Base-by-base conservation (phyloP, 1,140 invertebrate species). In the Semibalanus balanoides region DNA sequence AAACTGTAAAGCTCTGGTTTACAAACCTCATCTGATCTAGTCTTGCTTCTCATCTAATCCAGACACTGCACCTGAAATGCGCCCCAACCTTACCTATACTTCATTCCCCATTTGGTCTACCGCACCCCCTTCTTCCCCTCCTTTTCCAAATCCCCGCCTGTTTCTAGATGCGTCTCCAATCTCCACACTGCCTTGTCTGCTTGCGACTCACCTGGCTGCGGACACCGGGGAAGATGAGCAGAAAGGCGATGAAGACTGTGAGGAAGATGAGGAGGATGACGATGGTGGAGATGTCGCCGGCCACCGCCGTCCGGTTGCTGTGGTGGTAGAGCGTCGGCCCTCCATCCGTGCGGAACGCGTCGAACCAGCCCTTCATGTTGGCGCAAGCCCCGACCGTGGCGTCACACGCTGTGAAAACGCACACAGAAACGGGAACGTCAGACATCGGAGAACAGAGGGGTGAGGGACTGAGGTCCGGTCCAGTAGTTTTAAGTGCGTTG, bases 201-300 rank as follows among this genome's bases (percentile, higher is more conserved):
- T 5, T 17, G 5, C 35, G 17, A 82, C 85, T 87, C 84, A 96
- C 95, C 90, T 97, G 93, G 86, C 95, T 97, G 78, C 95, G 87
- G 79, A 98, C 93, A 76, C 95, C 96, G 69, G 95, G 95, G 84
- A 97, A 94, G 79, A 98, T 92, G 80, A 96, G 90, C 77, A 97
- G 87, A 84, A 97, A 95, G 35, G 94, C 94, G 73, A 95, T 85
- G 84, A 95, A 97, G 77, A 96, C 86, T 75, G 95, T 96, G 80
- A 90, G 88, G 83, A 96, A 96, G 72, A 94, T 87, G 72, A 96
- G 87, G 75, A 93, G 91, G 75, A 96, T 89, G 70, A 92, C 90
- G 79, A 96, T 90, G 77, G 92, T 88, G 30, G 90, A 89, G 31
- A 95, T 89, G 84, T 98, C 96, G 3, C 93, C 93, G 25, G 92